Evolutionary conservation across 2,113 vertebrate genomes (phyloP), one percentile per base, ranked within the genome.

Genomic region (Actinemys pallida): DNA sequence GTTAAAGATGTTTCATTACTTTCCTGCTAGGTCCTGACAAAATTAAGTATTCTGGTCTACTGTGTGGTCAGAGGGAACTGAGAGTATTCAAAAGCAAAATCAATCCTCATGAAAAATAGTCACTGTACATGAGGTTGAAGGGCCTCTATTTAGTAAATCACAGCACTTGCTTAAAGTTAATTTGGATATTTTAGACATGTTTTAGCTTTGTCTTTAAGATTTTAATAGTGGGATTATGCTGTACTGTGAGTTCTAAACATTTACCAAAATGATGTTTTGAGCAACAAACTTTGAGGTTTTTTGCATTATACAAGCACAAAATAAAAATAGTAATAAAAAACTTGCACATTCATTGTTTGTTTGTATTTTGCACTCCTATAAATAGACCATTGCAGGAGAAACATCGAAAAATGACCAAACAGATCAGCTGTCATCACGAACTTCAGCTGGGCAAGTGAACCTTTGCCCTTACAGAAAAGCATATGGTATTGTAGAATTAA

Each of bases 401-500:
- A 81, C 10, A 8, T 22, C 0, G 2, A 17, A 25, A 84, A 85
- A 80, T 62, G 24, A 1, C 1, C 6, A 11, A 87, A n/a, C n/a
- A 10, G 49, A 25, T 83, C 92, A 90, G 85, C 12, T 81, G 20
- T 83, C 92, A 76, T 49, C 3, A 22, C 8, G 88, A 6, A 3
- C 88, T 96, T 87, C 84, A 10, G 5, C 5, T 57, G 27, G 54
- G 14, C 78, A 24, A 24, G 24, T 56, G 22, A 56, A 49, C 1
- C 62, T 78, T 94, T 79, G 47, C 6, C 5, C 84, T 95, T 19
- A 42, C 6, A 87, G 4, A 1, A 84, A n/a, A 27, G 31, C 1
- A 47, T 50, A 22, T 65, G 27, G 47, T 84, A 54, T 2, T 0
- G 0, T 65, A 12, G 56, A 39, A 2, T 29, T 1, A 72, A 5